Base-by-base conservation (phyloP, 2,113 vertebrate species). In the Oryzias melastigma region DNA sequence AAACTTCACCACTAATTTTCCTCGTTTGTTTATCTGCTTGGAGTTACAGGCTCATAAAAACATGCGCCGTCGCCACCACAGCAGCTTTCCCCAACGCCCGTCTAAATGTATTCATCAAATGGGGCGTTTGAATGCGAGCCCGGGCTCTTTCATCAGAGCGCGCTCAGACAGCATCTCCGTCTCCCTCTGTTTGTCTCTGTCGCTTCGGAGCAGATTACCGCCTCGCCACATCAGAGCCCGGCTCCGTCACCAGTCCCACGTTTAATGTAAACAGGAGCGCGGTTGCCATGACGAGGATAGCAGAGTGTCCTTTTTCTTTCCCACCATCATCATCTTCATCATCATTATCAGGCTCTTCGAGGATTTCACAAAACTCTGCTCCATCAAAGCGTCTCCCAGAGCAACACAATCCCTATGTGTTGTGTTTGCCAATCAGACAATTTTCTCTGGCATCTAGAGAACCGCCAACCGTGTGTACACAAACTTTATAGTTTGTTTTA, bases 11-110 rank as follows among this genome's bases (percentile, higher is more conserved):
- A 35, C 35, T 12, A 35, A 35, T 35, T 35, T 35, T 35, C 35
- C 16, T 27, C 41, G 13, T 55, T 77, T 77, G 83, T 75, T 82
- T 70, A 73, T 80, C 65, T 63, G 49, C 75, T 68, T 64, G 62
- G 48, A 58, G 62, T 73, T 62, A 68, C 77, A 42, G 64, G 65
- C 66, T 72, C 42, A n/a, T 83, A 64, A 81, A 83, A 18, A 73
- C 56, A 60, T 65, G 45, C 52, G 56, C 66, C 72, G 77, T 85
- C 73, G 75, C 83, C 72, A 67, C 77, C 75, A 1, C 80, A 78
- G 62, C 53, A 25, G 58, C 49, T 80, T 71, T 14, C 56, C 77
- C 75, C 46, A 54, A 80, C 52, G n/a, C 68, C 61, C 40, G 20
- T 66, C 68, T 84, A 51, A 58, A 54, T 59, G 12, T 62, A 62